These are phyloP conservation scores for Uria lomvia DNA, from an alignment of 2,113 vertebrate species.

Conservation along the genomic window DNA sequence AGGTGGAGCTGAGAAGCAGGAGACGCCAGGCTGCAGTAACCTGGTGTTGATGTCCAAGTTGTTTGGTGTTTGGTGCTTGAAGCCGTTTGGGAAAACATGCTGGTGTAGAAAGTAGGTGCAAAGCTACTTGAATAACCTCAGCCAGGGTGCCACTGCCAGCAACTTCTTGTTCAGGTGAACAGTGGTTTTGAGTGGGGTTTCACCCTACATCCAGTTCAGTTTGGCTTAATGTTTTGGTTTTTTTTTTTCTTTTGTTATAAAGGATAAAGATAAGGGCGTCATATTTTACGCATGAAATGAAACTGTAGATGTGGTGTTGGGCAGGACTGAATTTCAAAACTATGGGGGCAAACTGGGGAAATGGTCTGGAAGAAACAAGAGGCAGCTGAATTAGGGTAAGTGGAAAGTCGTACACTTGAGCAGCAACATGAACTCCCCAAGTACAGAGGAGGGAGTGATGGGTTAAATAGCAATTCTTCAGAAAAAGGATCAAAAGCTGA, in stretches of 20 bases:
- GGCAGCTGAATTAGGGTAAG: neutral
- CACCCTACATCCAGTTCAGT: rapidly evolving
- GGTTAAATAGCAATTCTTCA: slow-evolving; percentile 8
- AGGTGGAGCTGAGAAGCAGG: neutral
- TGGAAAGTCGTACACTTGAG: neutral
- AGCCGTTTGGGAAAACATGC: rapidly evolving
- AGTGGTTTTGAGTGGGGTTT: neutral
- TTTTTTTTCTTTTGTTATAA: neutral
- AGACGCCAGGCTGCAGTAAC: neutral
- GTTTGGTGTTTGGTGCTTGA: neutral
- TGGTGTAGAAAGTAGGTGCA: neutral
- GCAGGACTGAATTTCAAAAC: neutral
- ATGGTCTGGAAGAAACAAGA: neutral
- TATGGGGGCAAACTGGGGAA: neutral
- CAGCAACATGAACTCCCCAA: neutral
- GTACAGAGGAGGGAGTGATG: neutral
- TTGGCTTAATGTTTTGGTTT: neutral
- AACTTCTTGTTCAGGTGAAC: neutral
- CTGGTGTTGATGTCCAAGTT: rapidly evolving
- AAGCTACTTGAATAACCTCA: neutral
- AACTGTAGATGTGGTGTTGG: neutral
- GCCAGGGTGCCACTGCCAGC: rapidly evolving
- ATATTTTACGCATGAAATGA: neutral
- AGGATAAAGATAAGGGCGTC: neutral
- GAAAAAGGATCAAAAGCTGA: slow-evolving; percentile 44